A percentile compares a stretch with the other conserved stretches of the same genome.
Evolutionary conservation across 2,888 invertebrate genomes (phyloP).

Genomic region (Odontomyia ornata): DNA sequence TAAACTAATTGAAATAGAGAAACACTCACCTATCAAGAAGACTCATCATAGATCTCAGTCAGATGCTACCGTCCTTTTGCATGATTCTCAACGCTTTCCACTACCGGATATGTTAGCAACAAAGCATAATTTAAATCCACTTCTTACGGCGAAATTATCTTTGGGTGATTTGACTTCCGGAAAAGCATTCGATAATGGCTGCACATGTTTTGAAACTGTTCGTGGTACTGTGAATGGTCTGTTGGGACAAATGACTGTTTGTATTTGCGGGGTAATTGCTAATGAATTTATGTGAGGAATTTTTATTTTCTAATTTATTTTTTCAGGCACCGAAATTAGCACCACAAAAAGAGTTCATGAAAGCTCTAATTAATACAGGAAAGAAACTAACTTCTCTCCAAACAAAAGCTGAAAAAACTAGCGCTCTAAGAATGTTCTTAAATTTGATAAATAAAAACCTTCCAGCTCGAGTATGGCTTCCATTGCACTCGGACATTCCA

Average conservation of each 20-base stretch:
- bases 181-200: conserved; percentile 96
- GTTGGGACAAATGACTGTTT: conserved; percentile 78
- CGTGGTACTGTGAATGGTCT: conserved; percentile 81
- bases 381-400: conserved; percentile 81
- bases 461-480: conserved; percentile 98
- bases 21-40: conserved; percentile 69
- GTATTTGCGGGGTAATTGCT: conserved; percentile 75
- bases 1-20: conserved; percentile 46
- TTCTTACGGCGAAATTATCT: conserved; percentile 70
- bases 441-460: conserved; percentile 94
- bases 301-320: conserved; percentile 45
- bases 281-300: neutral
- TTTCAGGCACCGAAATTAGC: conserved; percentile 80
- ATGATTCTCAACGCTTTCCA: conserved; percentile 56
- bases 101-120: conserved; percentile 55
- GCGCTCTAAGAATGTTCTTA: conserved; percentile 90
- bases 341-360: conserved; percentile 87
- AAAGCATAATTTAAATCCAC: conserved; percentile 58
- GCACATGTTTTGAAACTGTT: conserved; percentile 88
- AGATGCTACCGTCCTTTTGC: conserved; percentile 76
- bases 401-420: conserved; percentile 91
- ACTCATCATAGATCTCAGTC: conserved; percentile 84
- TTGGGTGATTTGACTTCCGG: conserved; percentile 93
- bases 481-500: conserved; percentile 82
- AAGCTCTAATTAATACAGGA: conserved; percentile 87